Evolutionary conservation across 2,888 invertebrate genomes (phyloP).

Genomic region (Aporophyla lueneburgensis): DNA sequence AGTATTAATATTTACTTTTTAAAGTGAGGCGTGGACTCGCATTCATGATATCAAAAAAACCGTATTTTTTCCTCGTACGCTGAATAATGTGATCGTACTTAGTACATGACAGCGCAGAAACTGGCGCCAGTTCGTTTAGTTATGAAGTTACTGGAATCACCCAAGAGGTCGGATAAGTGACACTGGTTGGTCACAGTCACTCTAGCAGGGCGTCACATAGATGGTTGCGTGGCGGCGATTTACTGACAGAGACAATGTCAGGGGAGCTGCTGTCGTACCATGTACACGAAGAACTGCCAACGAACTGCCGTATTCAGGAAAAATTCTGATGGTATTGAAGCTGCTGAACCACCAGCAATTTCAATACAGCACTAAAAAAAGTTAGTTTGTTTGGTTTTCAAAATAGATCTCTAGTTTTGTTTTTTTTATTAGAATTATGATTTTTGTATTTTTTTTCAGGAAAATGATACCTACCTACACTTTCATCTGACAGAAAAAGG

Average conservation of each 20-base stretch:
- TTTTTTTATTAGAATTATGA: neutral
- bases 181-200: neutral
- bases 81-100: neutral
- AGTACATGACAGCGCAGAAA: too few relatives aligned
- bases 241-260: too few relatives aligned
- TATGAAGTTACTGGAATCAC: too few relatives aligned
- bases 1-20: conserved; percentile 37
- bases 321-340: too few relatives aligned
- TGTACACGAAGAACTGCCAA: too few relatives aligned
- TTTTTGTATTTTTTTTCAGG: neutral
- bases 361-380: neutral
- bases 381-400: neutral
- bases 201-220: neutral
- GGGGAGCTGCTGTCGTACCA: too few relatives aligned
- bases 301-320: too few relatives aligned
- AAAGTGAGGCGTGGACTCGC: conserved; percentile 36
- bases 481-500: neutral
- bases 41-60: conserved; percentile 30
- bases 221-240: neutral
- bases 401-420: too few relatives aligned
- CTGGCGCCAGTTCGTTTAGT: too few relatives aligned
- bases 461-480: neutral
- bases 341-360: neutral
- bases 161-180: too few relatives aligned
- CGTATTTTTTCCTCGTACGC: neutral